Percentiles rank a stretch among this genome's conserved stretches.
These are phyloP conservation scores for Orthosia incerta DNA, from an alignment of 2,888 invertebrate species.

Conservation along the genomic window DNA sequence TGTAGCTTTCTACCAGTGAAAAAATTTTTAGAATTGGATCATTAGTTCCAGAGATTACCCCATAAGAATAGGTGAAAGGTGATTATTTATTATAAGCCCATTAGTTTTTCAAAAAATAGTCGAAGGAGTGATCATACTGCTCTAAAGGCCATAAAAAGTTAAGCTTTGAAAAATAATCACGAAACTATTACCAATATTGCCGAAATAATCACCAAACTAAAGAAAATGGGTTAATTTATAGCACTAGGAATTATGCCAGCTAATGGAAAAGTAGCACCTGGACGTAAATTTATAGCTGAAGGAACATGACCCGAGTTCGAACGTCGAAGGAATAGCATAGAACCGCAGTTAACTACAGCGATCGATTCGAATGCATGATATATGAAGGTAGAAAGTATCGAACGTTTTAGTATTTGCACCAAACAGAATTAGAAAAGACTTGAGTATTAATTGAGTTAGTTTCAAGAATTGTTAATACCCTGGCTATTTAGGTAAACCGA, in stretches of 20 bases:
- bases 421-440: conserved; percentile 15
- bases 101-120: no score
- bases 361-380: conserved; percentile 49
- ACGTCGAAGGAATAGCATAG: conserved; percentile 19
- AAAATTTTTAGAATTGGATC: no score
- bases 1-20: no score
- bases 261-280: conserved; percentile 61
- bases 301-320: conserved; percentile 39
- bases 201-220: conserved; percentile 13
- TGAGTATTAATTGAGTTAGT: not conserved
- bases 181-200: conserved; percentile 11
- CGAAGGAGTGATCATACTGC: not conserved
- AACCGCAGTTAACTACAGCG: conserved; percentile 22
- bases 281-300: conserved; percentile 50
- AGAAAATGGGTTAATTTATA: conserved; percentile 37
- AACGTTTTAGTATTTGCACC: not conserved
- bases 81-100: not conserved
- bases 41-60: no score
- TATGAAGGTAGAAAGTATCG: conserved; percentile 33
- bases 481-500: not conserved
- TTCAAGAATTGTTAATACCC: not conserved
- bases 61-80: not conserved
- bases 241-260: conserved; percentile 35
- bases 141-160: not conserved
- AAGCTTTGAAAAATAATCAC: not conserved